Conservation (phyloP, 2,888 invertebrate genomes). For the Rhamphomyia laevipes region DNA sequence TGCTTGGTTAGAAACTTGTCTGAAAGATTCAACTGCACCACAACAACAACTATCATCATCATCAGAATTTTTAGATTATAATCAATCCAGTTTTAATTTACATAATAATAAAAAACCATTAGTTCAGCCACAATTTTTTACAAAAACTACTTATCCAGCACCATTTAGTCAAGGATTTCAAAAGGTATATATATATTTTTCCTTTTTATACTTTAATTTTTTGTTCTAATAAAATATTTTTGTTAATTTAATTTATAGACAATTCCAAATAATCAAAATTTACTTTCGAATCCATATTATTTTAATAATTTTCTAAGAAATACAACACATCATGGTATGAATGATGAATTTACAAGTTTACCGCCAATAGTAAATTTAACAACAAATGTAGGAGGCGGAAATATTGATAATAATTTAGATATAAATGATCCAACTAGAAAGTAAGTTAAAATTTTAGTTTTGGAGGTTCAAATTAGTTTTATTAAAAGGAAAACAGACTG, state of each 20-base stretch:
- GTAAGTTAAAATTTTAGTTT: conserved; percentile 5
- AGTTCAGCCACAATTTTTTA: conserved; percentile 2
- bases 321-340: background rate
- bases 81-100: conserved; percentile 24
- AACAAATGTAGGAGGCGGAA: conserved; percentile 14
- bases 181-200: conserved; percentile 23
- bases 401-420: conserved; percentile 9
- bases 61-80: conserved; percentile 33
- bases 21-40: conserved; percentile 32
- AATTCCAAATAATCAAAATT: background rate
- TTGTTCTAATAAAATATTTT: background rate
- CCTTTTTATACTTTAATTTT: background rate
- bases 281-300: conserved; percentile 23
- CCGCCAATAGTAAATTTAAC: conserved; percentile 53
- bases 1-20: conserved; percentile 36
- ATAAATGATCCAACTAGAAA: conserved; percentile 11
- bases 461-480: too few relatives aligned
- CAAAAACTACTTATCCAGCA: conserved; percentile 15
- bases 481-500: too few relatives aligned
- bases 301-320: conserved; percentile 20
- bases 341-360: conserved; percentile 47
- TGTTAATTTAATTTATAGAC: background rate
- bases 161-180: conserved; percentile 33
- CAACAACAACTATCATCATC: conserved; percentile 31
- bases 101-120: conserved; percentile 12